Percentiles rank a stretch among this genome's conserved stretches.
Conservation (phyloP, 2,888 invertebrate species). For the Euzetes globulus region DNA sequence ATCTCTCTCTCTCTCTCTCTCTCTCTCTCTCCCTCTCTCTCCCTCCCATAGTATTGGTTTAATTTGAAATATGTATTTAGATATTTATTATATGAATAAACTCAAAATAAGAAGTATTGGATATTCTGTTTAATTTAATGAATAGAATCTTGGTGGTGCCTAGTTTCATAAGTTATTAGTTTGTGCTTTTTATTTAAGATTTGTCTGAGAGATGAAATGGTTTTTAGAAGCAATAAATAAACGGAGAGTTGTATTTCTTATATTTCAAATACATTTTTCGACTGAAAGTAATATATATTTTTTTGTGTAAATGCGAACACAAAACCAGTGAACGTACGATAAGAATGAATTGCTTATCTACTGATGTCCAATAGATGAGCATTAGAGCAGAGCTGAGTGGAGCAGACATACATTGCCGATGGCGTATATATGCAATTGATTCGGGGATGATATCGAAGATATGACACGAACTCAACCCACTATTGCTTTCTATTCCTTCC, state of each 20-base stretch:
- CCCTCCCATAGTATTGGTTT: too few relatives aligned
- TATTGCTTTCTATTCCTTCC: background rate
- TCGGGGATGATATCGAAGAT: background rate
- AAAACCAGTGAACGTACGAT: background rate
- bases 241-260: background rate
- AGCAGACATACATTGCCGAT: background rate
- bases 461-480: background rate
- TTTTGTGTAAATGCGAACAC: background rate
- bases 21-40: too few relatives aligned
- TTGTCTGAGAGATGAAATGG: too few relatives aligned
- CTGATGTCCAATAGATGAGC: background rate
- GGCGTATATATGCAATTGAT: constrained; percentile 20
- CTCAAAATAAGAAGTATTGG: too few relatives aligned
- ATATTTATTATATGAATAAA: too few relatives aligned
- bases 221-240: background rate
- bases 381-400: background rate
- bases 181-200: too few relatives aligned
- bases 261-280: background rate
- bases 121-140: too few relatives aligned
- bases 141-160: too few relatives aligned
- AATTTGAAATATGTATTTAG: too few relatives aligned
- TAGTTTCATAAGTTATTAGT: too few relatives aligned
- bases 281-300: background rate
- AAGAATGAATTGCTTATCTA: background rate
- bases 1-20: too few relatives aligned